These are phyloP conservation scores for Hiodon alosoides DNA, from an alignment of 2,113 vertebrate species.

Conservation along the genomic window DNA sequence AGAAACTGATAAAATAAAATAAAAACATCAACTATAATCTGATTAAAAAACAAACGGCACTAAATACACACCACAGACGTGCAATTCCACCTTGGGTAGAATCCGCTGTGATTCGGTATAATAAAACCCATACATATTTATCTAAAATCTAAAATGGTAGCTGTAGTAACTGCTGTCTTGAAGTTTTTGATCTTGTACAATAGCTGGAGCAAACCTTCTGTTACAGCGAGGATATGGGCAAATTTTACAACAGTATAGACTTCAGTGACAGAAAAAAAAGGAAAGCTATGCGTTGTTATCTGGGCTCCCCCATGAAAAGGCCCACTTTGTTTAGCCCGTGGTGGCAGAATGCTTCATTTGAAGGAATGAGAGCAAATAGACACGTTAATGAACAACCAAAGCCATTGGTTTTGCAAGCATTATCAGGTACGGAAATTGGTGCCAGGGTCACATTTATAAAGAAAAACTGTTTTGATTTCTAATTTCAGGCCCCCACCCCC, in stretches of 20 bases:
- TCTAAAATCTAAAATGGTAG: slow-evolving; percentile 72
- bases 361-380: too few relatives aligned
- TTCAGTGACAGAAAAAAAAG: too few relatives aligned
- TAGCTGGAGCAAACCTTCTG: slow-evolving; percentile 53
- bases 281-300: too few relatives aligned
- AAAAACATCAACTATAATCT: slow-evolving; percentile 76
- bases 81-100: slow-evolving; percentile 85
- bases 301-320: too few relatives aligned
- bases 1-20: slow-evolving; percentile 82
- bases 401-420: too few relatives aligned
- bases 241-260: slow-evolving; percentile 28
- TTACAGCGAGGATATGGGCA: slow-evolving; percentile 49
- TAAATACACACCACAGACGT: slow-evolving; percentile 99
- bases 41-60: slow-evolving; percentile 70
- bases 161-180: slow-evolving; percentile 67
- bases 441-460: too few relatives aligned
- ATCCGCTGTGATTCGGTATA: slow-evolving; percentile 80
- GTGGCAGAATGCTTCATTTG: too few relatives aligned
- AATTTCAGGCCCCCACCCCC: neutral
- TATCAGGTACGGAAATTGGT: too few relatives aligned
- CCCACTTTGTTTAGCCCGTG: too few relatives aligned
- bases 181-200: slow-evolving; percentile 58
- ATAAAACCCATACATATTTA: slow-evolving; percentile 73
- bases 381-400: too few relatives aligned
- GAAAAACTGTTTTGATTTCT: slow-evolving; percentile 2